These are phyloP conservation scores for Perizoma affinitatum DNA, from an alignment of 2,888 invertebrate genomes.

Conservation along the genomic window DNA sequence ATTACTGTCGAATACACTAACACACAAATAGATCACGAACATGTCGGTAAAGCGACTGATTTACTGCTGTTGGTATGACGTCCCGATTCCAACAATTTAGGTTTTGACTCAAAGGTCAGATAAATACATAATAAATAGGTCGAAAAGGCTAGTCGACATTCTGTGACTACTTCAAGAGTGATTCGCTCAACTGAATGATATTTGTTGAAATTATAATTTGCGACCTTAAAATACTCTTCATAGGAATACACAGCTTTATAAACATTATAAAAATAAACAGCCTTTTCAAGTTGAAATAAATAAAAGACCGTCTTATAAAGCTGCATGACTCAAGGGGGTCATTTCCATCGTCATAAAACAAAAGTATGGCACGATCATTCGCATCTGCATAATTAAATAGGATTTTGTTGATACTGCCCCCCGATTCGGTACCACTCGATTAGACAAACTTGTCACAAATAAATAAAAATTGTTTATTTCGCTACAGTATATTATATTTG, in stretches of 20 bases:
- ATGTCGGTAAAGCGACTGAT: constrained; percentile 33
- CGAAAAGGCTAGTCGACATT: background rate
- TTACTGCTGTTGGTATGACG: constrained; percentile 21
- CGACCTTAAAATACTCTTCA: too few species aligned
- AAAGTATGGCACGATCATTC: constrained; percentile 55
- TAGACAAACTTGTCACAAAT: background rate
- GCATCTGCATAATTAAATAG: constrained; percentile 70
- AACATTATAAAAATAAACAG: constrained; percentile 6
- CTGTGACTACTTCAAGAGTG: constrained; percentile 4
- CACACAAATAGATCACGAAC: constrained; percentile 32
- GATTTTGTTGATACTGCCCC: constrained; percentile 30
- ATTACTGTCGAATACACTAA: constrained; percentile 31
- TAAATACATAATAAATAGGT: too few species aligned
- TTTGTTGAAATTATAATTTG: too few species aligned
- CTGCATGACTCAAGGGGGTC: constrained; percentile 39
- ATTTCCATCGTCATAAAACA: constrained; percentile 52
- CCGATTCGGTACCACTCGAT: constrained; percentile 7
- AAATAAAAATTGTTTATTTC: too few species aligned
- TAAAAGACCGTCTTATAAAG: constrained; percentile 39
- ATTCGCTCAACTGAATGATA: background rate
- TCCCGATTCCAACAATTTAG: background rate
- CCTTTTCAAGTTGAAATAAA: constrained; percentile 28
- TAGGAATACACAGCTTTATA: too few species aligned
- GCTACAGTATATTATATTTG: too few species aligned
- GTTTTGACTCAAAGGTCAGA: background rate